phyloP scores from a whole-genome alignment of 2,113 vertebrate species.

The Pteruthius melanotis region DNA sequence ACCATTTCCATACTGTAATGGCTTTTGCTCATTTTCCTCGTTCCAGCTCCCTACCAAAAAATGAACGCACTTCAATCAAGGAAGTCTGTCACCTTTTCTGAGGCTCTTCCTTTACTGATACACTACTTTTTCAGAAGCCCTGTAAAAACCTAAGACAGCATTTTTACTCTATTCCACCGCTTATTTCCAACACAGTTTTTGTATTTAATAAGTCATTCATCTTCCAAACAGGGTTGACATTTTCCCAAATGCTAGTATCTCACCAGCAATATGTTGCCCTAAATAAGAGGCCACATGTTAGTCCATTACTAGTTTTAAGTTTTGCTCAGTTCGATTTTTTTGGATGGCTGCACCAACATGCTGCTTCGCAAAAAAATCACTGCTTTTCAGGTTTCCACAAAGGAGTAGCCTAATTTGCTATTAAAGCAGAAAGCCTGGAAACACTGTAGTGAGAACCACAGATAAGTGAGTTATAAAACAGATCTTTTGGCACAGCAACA shows the following conservation, averaged over 20 bases:
- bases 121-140: neutral
- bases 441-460: neutral
- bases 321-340: neutral
- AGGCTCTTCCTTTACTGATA: neutral
- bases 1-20: neutral
- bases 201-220: neutral
- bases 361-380: neutral
- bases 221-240: neutral
- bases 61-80: neutral
- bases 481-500: neutral
- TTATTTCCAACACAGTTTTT: neutral
- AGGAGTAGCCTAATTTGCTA: neutral
- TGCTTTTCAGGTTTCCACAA: neutral
- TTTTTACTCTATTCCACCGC: neutral
- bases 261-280: neutral
- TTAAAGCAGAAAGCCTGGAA: neutral
- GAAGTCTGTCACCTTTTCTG: neutral
- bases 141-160: neutral
- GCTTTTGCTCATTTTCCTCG: neutral
- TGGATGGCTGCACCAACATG: neutral
- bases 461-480: neutral
- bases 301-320: neutral
- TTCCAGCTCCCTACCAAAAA: neutral
- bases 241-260: neutral
- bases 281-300: neutral